phyloP scores from a whole-genome alignment of 2,113 vertebrate species.

The Pachypanchax playfairii region DNA sequence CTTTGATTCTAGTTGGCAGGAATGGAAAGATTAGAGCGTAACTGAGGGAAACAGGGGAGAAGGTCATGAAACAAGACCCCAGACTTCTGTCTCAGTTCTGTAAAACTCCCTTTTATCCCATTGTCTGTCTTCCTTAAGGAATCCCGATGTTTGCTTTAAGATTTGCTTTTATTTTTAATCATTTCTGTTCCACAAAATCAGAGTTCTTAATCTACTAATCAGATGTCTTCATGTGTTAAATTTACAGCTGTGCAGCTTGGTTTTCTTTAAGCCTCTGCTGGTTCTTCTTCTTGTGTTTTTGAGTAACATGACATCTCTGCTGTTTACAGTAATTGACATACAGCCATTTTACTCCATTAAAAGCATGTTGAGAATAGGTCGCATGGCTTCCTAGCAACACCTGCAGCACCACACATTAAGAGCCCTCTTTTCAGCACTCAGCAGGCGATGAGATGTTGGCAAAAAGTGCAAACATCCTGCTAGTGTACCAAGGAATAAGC shows the following conservation, averaged over 20 bases:
- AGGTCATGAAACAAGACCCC: conserved; percentile 17
- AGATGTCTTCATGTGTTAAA: no score
- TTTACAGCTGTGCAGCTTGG: no score
- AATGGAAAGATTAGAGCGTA: conserved; percentile 55
- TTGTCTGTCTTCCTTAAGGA: no score
- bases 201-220: no score
- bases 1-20: conserved; percentile 76
- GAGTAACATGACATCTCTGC: conserved; percentile 9
- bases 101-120: neutral
- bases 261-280: no score
- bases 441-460: conserved; percentile 17
- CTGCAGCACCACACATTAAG: conserved; percentile 51
- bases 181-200: no score
- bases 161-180: no score
- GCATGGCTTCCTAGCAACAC: conserved; percentile 74
- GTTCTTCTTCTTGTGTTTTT: neutral
- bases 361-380: conserved; percentile 45
- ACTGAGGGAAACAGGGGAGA: conserved; percentile 44
- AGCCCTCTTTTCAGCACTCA: conserved; percentile 38
- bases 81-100: neutral
- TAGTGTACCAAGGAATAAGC: conserved; percentile 13
- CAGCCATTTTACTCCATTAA: conserved; percentile 39
- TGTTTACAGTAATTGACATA: conserved; percentile 16
- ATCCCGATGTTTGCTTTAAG: no score
- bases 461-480: conserved; percentile 32